A percentile compares a stretch with the other conserved stretches of the same genome.
Evolutionary conservation across 92 coral and sea anemone genomes (phyloP).

Genomic region (Siderastrea siderea): DNA sequence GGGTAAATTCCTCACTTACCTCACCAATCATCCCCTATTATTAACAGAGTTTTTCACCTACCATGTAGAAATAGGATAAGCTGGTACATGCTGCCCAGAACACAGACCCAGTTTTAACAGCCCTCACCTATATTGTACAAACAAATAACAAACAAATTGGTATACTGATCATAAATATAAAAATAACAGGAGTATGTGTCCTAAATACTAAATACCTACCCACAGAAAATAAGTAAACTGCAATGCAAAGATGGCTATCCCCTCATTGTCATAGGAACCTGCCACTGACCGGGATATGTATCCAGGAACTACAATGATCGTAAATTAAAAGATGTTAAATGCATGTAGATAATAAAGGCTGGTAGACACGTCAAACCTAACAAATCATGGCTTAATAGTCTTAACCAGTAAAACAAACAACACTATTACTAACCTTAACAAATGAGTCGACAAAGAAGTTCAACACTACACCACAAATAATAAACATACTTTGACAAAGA

Average conservation of each 20-base stretch:
- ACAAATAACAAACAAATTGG: background rate
- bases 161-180: no score
- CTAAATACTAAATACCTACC: slow-evolving; percentile 62
- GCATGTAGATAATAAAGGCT: background rate
- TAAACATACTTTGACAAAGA: background rate
- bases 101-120: slow-evolving; percentile 96
- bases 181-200: no score
- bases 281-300: slow-evolving; percentile 99
- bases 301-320: slow-evolving; percentile 87
- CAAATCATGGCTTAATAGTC: background rate
- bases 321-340: background rate
- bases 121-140: slow-evolving; percentile 76
- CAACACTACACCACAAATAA: background rate
- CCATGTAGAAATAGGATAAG: slow-evolving; percentile 98
- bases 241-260: slow-evolving; percentile 98
- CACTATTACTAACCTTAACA: background rate
- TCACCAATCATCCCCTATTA: no score
- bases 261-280: slow-evolving; percentile 99
- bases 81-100: slow-evolving; percentile 98
- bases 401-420: background rate
- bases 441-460: background rate
- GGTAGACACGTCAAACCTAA: background rate
- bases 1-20: no score
- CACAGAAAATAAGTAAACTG: slow-evolving; percentile 97
- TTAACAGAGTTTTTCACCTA: slow-evolving; percentile 21